Conservation (phyloP, 1,140 invertebrate species). For the Acromyrmex heyeri region DNA sequence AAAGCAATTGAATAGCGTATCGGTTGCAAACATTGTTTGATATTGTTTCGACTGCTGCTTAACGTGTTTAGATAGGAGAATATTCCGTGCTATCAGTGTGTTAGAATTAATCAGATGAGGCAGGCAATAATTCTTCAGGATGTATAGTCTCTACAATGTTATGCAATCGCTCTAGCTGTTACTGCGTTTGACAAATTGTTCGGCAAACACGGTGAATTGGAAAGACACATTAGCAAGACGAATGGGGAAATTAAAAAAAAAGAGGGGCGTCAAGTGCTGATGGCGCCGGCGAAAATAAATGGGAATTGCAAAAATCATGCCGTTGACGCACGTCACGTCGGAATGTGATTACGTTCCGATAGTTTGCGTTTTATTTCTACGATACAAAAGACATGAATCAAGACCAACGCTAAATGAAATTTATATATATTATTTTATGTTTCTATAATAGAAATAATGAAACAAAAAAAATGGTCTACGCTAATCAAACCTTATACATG, state of each 20-base stretch:
- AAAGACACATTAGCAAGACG: slow-evolving; percentile 52
- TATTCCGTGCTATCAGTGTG: slow-evolving; percentile 38
- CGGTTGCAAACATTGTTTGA: not conserved
- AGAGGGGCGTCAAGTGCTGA: slow-evolving; percentile 57
- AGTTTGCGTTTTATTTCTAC: slow-evolving; percentile 1
- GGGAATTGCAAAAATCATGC: slow-evolving; percentile 43
- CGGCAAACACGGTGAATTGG: slow-evolving; percentile 61
- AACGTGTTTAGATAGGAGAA: slow-evolving; percentile 29
- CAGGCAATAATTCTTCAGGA: slow-evolving; percentile 63
- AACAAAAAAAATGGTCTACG: not conserved
- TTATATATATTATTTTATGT: not conserved
- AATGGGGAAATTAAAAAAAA: slow-evolving; percentile 43
- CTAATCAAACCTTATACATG: no score
- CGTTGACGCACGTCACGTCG: not conserved
- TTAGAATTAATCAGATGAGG: slow-evolving; percentile 67
- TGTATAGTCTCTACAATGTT: slow-evolving; percentile 39
- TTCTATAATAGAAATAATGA: not conserved
- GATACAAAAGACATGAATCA: not conserved
- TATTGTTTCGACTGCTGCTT: slow-evolving; percentile 34
- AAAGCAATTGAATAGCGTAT: slow-evolving; percentile 34
- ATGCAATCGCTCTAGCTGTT: slow-evolving; percentile 31
- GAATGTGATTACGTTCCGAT: slow-evolving; percentile 31
- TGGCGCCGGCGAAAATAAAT: slow-evolving; percentile 46
- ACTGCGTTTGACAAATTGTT: slow-evolving; percentile 52
- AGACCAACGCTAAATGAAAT: not conserved